Evolutionary conservation across 2,888 invertebrate genomes (phyloP).

Genomic region (Drosophila acutilabella): DNA sequence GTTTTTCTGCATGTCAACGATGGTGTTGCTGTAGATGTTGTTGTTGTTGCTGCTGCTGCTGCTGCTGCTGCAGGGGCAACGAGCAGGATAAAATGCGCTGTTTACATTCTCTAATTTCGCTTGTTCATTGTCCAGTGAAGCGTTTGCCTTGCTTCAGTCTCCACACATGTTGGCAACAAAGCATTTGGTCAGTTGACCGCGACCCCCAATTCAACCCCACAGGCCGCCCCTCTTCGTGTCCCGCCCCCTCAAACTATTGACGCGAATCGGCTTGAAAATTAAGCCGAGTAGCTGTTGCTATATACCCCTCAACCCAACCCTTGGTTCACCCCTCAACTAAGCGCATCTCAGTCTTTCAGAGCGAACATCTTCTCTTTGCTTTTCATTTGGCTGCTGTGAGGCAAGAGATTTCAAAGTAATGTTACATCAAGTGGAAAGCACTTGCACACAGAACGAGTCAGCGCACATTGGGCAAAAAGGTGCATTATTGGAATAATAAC

Average conservation of each 20-base stretch:
- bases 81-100: constrained; percentile 81
- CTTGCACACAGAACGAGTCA: constrained; percentile 64
- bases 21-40: constrained; percentile 21
- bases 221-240: neutral
- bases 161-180: constrained; percentile 48
- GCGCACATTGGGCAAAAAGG: neutral
- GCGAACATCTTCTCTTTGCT: constrained; percentile 77
- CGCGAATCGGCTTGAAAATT: constrained; percentile 67
- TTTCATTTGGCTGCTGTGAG: constrained; percentile 71
- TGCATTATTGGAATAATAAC: too few species aligned
- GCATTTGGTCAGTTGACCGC: constrained; percentile 73
- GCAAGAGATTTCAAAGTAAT: constrained; percentile 78
- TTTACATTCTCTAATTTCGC: constrained; percentile 82
- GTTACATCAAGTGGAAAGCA: constrained; percentile 81
- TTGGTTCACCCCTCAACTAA: neutral
- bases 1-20: constrained; percentile 43
- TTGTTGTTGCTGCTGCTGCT: constrained; percentile 23
- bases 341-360: constrained; percentile 28
- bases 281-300: constrained; percentile 70
- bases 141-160: constrained; percentile 69
- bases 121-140: constrained; percentile 81
- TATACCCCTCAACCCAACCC: constrained; percentile 24
- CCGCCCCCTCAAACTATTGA: constrained; percentile 30
- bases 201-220: constrained; percentile 35
- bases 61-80: constrained; percentile 52